Base-by-base conservation (phyloP, 2,888 invertebrate genomes). In the Lithophane semibrunnea region DNA sequence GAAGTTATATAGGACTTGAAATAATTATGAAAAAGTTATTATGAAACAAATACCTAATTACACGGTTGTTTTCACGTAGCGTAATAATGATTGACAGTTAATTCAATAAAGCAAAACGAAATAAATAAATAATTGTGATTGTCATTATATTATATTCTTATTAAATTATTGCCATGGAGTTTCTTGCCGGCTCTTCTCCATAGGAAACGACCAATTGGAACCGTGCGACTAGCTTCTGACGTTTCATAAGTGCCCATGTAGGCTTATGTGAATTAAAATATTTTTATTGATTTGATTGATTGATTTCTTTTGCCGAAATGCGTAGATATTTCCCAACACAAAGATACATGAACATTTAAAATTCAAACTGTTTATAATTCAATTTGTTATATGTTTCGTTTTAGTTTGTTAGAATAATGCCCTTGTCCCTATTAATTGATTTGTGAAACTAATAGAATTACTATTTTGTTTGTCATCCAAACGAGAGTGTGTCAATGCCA, bases 401-500 rank as follows among this genome's bases (percentile, higher is more conserved):
- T 37, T 37, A 37, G 37, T 37, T 37, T 37, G 37, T 56, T 49
- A 49, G 44, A 10, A n/a, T 9, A 8, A 13, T 70, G 73, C 56
- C 88, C 88, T 86, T 79, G 86, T 71, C 42, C 75, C 16, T 70
- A 66, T 78, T 80, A 69, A 65, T 70, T 58, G 54, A 21, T 85
- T 72, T 47, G 70, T 74, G 64, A 66, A 80, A 82, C 74, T 71
- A n/a, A 75, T 75, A 44, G n/a, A 66, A 49, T 77, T 42, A 82
- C 18, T 58, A 73, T 54, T 49, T 76, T 9, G 65, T 70, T 72
- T 73, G 29, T 29, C 49, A 47, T 29, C 56, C 0, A 21, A 67
- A 47, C 60, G 56, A 60, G 69, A 85, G 66, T 74, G 44, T 84
- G 84, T 84, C 84, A 86, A 76, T 84, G 87, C 16, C 84, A 74